Base-by-base conservation (phyloP, 2,797 vertebrate genomes). In the Gobio occitaniae region DNA sequence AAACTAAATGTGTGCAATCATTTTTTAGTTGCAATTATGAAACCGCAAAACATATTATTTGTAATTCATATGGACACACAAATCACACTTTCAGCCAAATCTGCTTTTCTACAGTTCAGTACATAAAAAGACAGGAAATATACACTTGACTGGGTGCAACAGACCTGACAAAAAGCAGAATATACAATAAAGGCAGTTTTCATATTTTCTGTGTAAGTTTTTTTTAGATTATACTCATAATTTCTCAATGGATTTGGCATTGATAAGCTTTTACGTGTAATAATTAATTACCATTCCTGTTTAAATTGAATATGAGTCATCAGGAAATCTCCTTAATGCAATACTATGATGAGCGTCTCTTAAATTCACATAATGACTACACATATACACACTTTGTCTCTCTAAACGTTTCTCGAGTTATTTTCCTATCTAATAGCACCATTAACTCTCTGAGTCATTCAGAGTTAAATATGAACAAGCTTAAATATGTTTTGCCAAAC, bases 371-470 rank as follows among this genome's bases (percentile, higher is more conserved):
- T 48, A 82, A 36, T 66, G 36, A 68, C 47, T 25, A 54, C 16
- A 83, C 9, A 52, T 47, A 63, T 5, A 69, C 70, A 63, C 54
- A 59, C 47, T 6, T 52, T 56, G 41, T 21, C 2, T 36, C 11
- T 75, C 59, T 29, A 32, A 41, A 19, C 6, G 10, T 16, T 11
- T 38, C 61, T 48, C 12, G 63, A 72, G 12, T 72, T 54, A 2
- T 81, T 50, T 36, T 52, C 25, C 8, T 48, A 50, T 25, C 1
- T 29, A 74, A 66, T 77, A 75, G 82, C 82, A 82, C 76, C 59
- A 76, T 17, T 79, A 32, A 66, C 61, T 48, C 41, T 4, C 41
- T 0, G 2, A 66, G 38, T 76, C 48, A 61, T 47, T 77, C 36
- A 29, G 32, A 50, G 80, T 71, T 50, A 63, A 82, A 74, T 47